Evolutionary conservation across 2,888 invertebrate genomes (phyloP), one percentile per base, ranked within the genome.

Genomic region (Merodon equestris): DNA sequence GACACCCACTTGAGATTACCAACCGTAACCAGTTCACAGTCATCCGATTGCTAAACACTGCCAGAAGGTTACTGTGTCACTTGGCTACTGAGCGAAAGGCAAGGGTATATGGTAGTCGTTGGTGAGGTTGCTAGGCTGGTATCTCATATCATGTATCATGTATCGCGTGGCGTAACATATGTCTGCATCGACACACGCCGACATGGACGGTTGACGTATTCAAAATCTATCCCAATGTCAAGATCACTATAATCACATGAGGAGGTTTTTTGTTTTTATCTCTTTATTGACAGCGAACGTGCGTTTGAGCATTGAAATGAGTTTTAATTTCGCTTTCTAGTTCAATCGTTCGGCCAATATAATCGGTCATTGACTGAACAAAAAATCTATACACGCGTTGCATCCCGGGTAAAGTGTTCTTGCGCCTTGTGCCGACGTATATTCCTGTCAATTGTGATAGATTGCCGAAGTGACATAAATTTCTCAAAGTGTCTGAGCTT

Each of bases 191-290:
- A 7, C 27, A 27, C 27, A 4, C 27, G n/a, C n/a, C n/a, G n/a
- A n/a, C 27, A 27, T 4, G 14, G 18, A 19, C 40, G 38, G 38
- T 36, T 56, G 54, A 64, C 54, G 64, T 60, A 66, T 50, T 56
- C 36, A 60, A 61, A 71, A 27, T 51, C 76, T 64, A 66, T 14
- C 13, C 44, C 76, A 76, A 76, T 66, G 76, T 76, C 76, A 76
- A 76, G 76, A 76, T 61, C 71, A 71, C 50, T 47, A 63, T 34
- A 47, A 9, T n/a, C n/a, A n/a, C n/a, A 2, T 27, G 27, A 27
- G 2, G 7, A 4, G 27, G 27, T 27, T 27, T 2, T 27, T 27
- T 27, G 27, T 2, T 60, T 50, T 57, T 58, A 10, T 56, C 42
- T 57, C 44, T 57, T 71, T 48, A 76, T 42, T 70, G 57, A 44